Base-by-base conservation (phyloP, 1,140 invertebrate genomes). In the Eriosoma lanigerum region DNA sequence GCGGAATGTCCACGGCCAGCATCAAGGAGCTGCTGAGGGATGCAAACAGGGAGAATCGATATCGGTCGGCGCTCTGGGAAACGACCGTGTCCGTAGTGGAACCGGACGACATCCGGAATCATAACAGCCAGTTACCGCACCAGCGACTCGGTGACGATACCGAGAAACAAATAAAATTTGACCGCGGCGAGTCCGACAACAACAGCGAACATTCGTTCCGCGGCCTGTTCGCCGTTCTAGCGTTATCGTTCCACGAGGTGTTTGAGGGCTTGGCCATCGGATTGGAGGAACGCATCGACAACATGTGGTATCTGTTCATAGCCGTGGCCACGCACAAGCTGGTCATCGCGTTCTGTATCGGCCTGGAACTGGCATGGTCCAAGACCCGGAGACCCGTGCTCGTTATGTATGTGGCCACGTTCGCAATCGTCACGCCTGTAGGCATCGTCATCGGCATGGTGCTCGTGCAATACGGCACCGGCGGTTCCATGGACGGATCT, bases 241-340 rank as follows among this genome's bases (percentile, higher is more conserved):
- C 93, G 0, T 85, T 95, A 1, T 93, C 92, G 6, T 92, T 94
- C 83, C 93, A 95, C 84, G 91, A 92, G 0, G 88, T 94, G 15
- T 93, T 95, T 85, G 93, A 95, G 86, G 93, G 93, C 0, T 86
- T 95, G 70, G 92, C 93, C 0, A 91, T 95, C 12, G 93, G 93
- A 2, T 85, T 95, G 6, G 92, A 94, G 83, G 86, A 86, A 1
- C 88, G 88, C n/a, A 84, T 89, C 3, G 83, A 87, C 6, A 90
- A 90, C 60, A 89, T 93, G 2, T 89, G 90, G 84, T 90, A 92
- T 56, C 85, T 93, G 50, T 91, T 92, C 54, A 87, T 89, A 0
- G 92, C 92, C 1, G 89, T 94, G 29, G 90, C 91, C 6, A 90
- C 92, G 2, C 93, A 94, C 85, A 93, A 93, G 82, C 87, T 91